These are phyloP conservation scores for Meda fulgida DNA, from an alignment of 2,797 vertebrate species.

Conservation along the genomic window DNA sequence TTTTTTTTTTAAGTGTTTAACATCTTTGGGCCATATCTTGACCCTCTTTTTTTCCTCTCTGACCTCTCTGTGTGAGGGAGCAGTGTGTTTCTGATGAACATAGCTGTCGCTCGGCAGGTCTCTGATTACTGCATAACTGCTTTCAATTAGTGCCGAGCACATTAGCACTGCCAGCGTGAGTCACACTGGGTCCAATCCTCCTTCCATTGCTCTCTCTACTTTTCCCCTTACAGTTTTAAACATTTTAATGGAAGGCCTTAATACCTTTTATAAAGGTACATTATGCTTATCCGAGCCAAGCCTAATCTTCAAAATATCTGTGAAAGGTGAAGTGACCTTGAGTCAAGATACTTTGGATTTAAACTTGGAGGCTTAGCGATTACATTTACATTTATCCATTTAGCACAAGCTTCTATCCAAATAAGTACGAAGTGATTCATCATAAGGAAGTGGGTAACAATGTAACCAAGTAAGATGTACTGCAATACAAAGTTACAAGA, in stretches of 20 bases:
- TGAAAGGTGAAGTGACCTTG: neutral
- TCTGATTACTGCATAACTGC: slow-evolving; percentile 78
- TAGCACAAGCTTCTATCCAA: neutral
- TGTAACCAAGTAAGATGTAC: too few relatives aligned
- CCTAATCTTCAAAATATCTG: slow-evolving; percentile 12
- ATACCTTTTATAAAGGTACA: slow-evolving; percentile 16
- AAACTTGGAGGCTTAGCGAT: slow-evolving; percentile 15
- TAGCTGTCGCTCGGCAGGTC: slow-evolving; percentile 75
- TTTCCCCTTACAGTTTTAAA: slow-evolving; percentile 22
- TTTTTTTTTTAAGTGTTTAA: slow-evolving; percentile 1
- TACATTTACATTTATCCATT: slow-evolving; percentile 26
- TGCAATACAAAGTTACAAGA: neutral
- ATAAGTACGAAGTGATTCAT: neutral
- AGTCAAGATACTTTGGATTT: slow-evolving; percentile 5
- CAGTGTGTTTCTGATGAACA: slow-evolving; percentile 77
- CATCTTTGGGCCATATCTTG: slow-evolving; percentile 19
- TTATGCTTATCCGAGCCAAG: slow-evolving; percentile 26
- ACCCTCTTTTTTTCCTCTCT: neutral
- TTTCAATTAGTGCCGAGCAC: slow-evolving; percentile 80
- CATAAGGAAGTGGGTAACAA: neutral
- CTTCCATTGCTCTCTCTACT: slow-evolving; percentile 37
- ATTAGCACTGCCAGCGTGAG: slow-evolving; percentile 77
- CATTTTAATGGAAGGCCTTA: slow-evolving; percentile 29
- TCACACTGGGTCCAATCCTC: slow-evolving; percentile 51
- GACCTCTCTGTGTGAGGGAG: slow-evolving; percentile 25